Base-by-base conservation (phyloP, 64 coral and sea anemone genomes). In the Cladopsammia gracilis region DNA sequence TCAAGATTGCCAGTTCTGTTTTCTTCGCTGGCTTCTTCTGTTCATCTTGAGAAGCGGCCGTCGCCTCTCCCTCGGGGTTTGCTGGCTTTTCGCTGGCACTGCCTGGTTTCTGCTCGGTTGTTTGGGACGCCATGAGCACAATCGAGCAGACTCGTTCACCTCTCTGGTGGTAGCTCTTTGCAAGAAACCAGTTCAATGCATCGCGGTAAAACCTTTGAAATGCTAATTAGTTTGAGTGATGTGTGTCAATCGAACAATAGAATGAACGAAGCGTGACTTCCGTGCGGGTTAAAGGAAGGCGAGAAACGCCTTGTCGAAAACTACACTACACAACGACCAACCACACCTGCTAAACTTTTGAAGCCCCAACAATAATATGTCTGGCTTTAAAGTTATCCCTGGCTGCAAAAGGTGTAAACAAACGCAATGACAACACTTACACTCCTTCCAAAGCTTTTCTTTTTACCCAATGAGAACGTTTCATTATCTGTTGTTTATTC, bases 1-100 rank as follows among this genome's bases (percentile, higher is more conserved):
- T 98, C 49, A 98, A 75, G 73, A 98, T 92, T 62, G 96, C 88
- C 10, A 90, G 89, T 54, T 93, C 85, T 57, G 74, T 71, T 48
- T 97, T 93, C 84, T 97, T 78, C 50, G 58, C 82, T 48, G 92
- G 10, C 51, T 57, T 65, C 45, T 67, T 84, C 60, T 64, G 43
- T 68, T 84, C 80, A 84, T 84, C n/a, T 47, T 65, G 18, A 4
- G 61, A 18, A 24, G 61, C 43, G 22, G n/a, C 80, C 20, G 42
- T 23, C 45, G 62, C 19, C 18, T 84, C 62, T 67, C 16, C 58
- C 10, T 64, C 80, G 10, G 42, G 16, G 14, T 62, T 66, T 49
- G 43, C 62, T 47, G 64, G 43, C 18, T 69, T 84, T 68, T 49
- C 61, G 20, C 45, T 10, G 62, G 80, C 44, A 67, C 49, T 64